Evolutionary conservation across 2,888 invertebrate species (phyloP).

Genomic region (Epsilonema sp.): DNA sequence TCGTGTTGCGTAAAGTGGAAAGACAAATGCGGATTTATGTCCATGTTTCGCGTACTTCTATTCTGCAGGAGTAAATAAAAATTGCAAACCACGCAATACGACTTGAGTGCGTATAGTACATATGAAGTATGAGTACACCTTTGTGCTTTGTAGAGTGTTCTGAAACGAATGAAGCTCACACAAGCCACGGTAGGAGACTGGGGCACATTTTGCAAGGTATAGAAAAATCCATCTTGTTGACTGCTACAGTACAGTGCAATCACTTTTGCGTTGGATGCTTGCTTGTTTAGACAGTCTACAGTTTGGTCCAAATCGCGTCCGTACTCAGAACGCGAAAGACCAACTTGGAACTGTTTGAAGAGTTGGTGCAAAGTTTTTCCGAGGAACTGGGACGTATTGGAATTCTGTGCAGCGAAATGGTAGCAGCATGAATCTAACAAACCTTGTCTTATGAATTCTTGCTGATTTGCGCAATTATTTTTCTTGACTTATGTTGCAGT

Average conservation of each 20-base stretch:
- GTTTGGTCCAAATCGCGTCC: too few species aligned
- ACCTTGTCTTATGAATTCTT: background rate
- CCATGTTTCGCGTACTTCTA: too few species aligned
- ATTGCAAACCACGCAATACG: too few species aligned
- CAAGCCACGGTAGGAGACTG: slow-evolving; percentile 46
- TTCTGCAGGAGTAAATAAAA: too few species aligned
- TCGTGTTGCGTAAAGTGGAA: too few species aligned
- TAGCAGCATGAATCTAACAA: background rate
- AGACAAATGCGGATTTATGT: too few species aligned
- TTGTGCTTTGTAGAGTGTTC: slow-evolving; percentile 36
- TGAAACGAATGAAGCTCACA: slow-evolving; percentile 44
- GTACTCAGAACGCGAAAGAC: slow-evolving; percentile 28
- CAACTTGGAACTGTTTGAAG: slow-evolving; percentile 41
- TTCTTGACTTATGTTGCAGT: too few species aligned
- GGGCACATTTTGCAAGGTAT: slow-evolving; percentile 49
- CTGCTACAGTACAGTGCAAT: slow-evolving; percentile 46
- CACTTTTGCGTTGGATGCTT: slow-evolving; percentile 35
- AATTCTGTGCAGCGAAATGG: background rate
- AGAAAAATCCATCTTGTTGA: slow-evolving; percentile 40
- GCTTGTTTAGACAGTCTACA: slow-evolving; percentile 39
- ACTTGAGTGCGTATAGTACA: too few species aligned
- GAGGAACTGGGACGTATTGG: background rate
- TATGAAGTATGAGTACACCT: background rate
- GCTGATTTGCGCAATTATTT: background rate
- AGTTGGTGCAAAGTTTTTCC: slow-evolving; percentile 49